Percentiles rank a stretch among this genome's conserved stretches.
These are phyloP conservation scores for Helicoverpa armigera DNA, from an alignment of 1,140 invertebrate species.

Conservation along the genomic window DNA sequence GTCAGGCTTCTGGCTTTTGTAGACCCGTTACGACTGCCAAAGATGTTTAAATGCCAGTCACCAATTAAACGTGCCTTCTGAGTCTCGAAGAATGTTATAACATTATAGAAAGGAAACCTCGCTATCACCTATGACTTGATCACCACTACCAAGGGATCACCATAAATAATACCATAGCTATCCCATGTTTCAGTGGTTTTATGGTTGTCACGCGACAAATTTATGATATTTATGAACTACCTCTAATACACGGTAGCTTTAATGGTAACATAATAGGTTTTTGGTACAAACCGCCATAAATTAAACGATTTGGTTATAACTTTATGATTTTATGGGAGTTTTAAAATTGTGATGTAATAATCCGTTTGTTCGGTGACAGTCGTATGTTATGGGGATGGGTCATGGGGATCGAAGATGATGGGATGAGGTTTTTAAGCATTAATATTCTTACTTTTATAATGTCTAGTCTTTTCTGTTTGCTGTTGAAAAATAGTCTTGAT, in stretches of 20 bases:
- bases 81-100: not conserved
- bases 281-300: conserved; percentile 34
- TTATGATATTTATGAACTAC: conserved; percentile 56
- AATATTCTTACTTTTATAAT: no score
- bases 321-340: conserved; percentile 28
- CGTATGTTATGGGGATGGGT: conserved; percentile 22
- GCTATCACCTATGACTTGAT: conserved; percentile 21
- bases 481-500: no score
- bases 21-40: no score
- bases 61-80: no score
- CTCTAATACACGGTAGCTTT: conserved; percentile 28
- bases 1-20: no score
- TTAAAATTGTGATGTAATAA: conserved; percentile 30
- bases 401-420: conserved; percentile 10
- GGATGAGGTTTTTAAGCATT: not conserved
- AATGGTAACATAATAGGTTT: conserved; percentile 25
- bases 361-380: conserved; percentile 18
- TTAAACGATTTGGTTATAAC: conserved; percentile 31
- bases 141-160: conserved; percentile 50
- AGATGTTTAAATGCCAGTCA: no score
- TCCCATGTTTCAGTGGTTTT: conserved; percentile 62
- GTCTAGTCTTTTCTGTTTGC: no score
- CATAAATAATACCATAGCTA: conserved; percentile 68
- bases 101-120: not conserved
- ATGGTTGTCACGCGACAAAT: conserved; percentile 67